Percentiles rank a stretch among this genome's conserved stretches.
These are phyloP conservation scores for Trachymyrmex cornetzi DNA, from an alignment of 1,140 invertebrate species.

Conservation along the genomic window DNA sequence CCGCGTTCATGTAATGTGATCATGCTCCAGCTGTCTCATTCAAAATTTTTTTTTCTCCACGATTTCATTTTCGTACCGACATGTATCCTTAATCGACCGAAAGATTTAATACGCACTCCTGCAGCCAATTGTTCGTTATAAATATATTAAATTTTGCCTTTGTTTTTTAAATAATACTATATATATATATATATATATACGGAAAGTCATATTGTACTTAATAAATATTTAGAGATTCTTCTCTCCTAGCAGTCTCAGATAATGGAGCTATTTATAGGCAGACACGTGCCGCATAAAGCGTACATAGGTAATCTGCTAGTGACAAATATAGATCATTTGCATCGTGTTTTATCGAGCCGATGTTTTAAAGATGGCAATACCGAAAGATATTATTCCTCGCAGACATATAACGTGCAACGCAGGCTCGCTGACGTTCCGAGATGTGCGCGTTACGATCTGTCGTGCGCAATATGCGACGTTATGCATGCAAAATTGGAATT, in stretches of 20 bases:
- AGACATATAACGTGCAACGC: background rate
- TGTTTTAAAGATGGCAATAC: slow-evolving; percentile 20
- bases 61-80: background rate
- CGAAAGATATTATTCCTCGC: slow-evolving; percentile 31
- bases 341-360: slow-evolving; percentile 9
- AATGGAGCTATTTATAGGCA: slow-evolving; percentile 24
- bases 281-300: slow-evolving; percentile 1
- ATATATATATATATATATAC: background rate
- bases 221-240: slow-evolving; percentile 14
- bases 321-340: slow-evolving; percentile 43
- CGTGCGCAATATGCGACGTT: slow-evolving; percentile 45
- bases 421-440: background rate
- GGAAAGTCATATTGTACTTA: background rate
- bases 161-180: background rate
- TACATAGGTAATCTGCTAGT: background rate
- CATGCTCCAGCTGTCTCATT: background rate
- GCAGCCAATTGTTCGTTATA: background rate
- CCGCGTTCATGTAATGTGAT: slow-evolving; percentile 48
- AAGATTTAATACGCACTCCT: background rate
- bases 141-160: background rate
- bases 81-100: too few relatives aligned
- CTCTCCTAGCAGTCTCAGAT: background rate
- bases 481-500: slow-evolving; percentile 59
- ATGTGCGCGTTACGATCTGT: slow-evolving; percentile 36
- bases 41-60: slow-evolving; percentile 3